Conservation (phyloP, 2,797 vertebrate genomes). For the Psittacula echo region DNA sequence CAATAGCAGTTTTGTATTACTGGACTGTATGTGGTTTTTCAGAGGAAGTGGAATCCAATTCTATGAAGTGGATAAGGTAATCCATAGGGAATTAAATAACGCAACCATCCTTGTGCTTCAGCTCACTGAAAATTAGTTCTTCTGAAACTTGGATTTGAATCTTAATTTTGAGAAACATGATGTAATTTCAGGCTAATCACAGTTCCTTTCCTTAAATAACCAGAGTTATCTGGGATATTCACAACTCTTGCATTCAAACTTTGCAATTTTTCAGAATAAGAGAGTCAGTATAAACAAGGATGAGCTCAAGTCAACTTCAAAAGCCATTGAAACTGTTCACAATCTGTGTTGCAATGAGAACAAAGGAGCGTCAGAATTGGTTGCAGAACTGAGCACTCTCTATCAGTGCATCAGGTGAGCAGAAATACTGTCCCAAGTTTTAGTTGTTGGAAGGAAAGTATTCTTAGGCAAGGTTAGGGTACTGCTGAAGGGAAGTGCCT, state of each 20-base stretch:
- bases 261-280: constrained; percentile 86
- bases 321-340: constrained; percentile 96
- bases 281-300: constrained; percentile 98
- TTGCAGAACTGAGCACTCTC: constrained; percentile 94
- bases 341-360: constrained; percentile 98
- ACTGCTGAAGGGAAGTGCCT: neutral
- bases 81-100: neutral
- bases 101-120: neutral
- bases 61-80: neutral
- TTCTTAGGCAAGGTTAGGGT: neutral
- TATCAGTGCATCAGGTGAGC: constrained; percentile 96
- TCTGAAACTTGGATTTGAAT: neutral
- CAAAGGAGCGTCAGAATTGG: constrained; percentile 96
- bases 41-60: neutral
- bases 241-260: neutral
- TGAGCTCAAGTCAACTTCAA: constrained; percentile 95
- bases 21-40: neutral
- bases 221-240: neutral
- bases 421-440: neutral
- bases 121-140: neutral
- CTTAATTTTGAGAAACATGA: neutral
- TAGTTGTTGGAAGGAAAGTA: neutral
- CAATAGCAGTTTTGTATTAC: neutral
- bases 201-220: neutral
- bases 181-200: neutral